Percentiles rank a stretch among this genome's conserved stretches.
Conservation (phyloP, 1,140 invertebrate genomes). For the Drosophila burlai region DNA sequence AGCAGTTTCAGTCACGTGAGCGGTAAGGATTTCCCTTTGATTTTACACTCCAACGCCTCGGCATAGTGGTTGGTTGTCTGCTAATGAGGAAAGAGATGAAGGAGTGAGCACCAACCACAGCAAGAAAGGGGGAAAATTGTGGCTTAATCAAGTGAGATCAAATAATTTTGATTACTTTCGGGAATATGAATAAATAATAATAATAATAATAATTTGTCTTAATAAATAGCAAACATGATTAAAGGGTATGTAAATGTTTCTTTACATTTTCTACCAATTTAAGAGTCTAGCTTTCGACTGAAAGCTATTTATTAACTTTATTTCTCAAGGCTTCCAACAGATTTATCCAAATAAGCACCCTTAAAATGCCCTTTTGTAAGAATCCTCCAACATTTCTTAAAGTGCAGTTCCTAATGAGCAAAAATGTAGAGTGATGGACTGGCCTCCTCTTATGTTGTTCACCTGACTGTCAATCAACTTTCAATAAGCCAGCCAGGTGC, state of each 20-base stretch:
- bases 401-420: conserved; percentile 24
- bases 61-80: conserved; percentile 28
- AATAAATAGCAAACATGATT: not conserved
- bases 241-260: not conserved
- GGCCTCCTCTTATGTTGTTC: conserved; percentile 25
- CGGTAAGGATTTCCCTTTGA: conserved; percentile 58
- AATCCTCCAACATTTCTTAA: not conserved
- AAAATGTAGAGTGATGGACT: conserved; percentile 26
- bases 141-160: not conserved
- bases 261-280: not conserved
- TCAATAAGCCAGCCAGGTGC: conserved; percentile 56
- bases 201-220: not conserved
- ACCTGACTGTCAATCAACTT: conserved; percentile 63
- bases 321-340: not conserved
- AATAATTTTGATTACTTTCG: not conserved
- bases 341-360: not conserved
- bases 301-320: not conserved
- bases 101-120: not conserved
- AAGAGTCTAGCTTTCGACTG: not conserved
- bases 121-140: too few relatives aligned
- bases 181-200: not conserved
- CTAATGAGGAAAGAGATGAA: conserved; percentile 19
- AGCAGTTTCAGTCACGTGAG: conserved; percentile 69
- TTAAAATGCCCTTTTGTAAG: too few relatives aligned
- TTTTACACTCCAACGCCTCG: conserved; percentile 58